These are phyloP conservation scores for Acomys russatus DNA, from an alignment of 2,797 vertebrate genomes.

Conservation along the genomic window DNA sequence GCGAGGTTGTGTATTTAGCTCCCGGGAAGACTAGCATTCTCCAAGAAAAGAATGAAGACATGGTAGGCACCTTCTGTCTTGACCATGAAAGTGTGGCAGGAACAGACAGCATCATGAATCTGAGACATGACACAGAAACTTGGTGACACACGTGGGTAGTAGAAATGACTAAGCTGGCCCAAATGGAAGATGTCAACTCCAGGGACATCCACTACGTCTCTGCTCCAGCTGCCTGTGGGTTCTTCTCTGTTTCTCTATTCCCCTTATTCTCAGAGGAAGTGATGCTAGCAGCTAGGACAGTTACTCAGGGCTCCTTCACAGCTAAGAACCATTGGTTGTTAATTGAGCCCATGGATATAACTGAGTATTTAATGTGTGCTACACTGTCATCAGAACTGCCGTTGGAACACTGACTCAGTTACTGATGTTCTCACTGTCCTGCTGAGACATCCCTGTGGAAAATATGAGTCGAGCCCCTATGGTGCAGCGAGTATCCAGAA, in stretches of 20 bases:
- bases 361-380: rapidly evolving
- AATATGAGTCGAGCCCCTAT: not conserved
- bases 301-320: not conserved
- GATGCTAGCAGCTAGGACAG: too few relatives aligned
- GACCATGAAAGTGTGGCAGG: not conserved
- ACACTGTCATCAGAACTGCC: not conserved
- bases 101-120: not conserved
- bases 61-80: not conserved
- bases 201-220: not conserved
- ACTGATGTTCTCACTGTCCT: not conserved
- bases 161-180: not conserved
- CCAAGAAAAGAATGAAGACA: not conserved
- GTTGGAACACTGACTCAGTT: not conserved
- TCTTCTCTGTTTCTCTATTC: not conserved
- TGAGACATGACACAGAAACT: not conserved
- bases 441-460: not conserved
- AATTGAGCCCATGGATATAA: not conserved
- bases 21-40: not conserved
- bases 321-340: too few relatives aligned
- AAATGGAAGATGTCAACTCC: not conserved
- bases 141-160: not conserved
- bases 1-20: not conserved
- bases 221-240: not conserved
- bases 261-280: not conserved
- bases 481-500: not conserved